phyloP scores from a whole-genome alignment of 2,888 invertebrate species.

The Sympetrum striolatum region DNA sequence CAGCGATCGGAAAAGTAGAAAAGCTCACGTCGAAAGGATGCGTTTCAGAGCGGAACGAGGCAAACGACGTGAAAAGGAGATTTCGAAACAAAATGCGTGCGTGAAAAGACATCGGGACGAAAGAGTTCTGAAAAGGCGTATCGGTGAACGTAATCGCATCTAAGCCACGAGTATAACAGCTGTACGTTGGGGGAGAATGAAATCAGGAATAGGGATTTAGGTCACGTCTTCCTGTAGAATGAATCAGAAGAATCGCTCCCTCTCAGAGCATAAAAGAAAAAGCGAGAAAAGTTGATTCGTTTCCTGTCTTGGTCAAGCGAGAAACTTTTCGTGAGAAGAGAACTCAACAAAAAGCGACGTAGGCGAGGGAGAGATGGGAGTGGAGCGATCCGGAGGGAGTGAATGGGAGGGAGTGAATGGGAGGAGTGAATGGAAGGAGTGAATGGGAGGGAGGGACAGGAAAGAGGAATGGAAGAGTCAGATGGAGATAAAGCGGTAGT shows the following conservation, averaged over 20 bases:
- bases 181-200: conserved; percentile 1
- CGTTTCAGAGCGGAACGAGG: not conserved
- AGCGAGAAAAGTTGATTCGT: not conserved
- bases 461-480: not conserved
- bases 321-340: conserved; percentile 28
- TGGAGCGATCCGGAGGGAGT: not conserved
- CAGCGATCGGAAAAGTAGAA: not conserved
- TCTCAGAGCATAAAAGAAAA: not conserved
- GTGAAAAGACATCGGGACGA: not conserved
- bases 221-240: conserved; percentile 37
- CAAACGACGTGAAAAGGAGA: not conserved
- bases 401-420: not conserved
- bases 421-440: not conserved
- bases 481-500: conserved; percentile 47
- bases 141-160: not conserved
- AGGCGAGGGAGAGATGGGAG: not conserved
- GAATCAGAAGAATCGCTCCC: conserved; percentile 13
- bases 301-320: conserved; percentile 33
- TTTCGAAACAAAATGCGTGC: not conserved
- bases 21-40: not conserved
- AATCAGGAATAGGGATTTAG: conserved; percentile 35
- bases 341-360: not conserved
- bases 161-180: not conserved
- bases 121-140: not conserved
- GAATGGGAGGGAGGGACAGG: not conserved